A percentile compares a stretch with the other conserved stretches of the same genome.
These are phyloP conservation scores for Nyctereutes procyonoides DNA, from an alignment of 2,113 vertebrate genomes.

Conservation along the genomic window DNA sequence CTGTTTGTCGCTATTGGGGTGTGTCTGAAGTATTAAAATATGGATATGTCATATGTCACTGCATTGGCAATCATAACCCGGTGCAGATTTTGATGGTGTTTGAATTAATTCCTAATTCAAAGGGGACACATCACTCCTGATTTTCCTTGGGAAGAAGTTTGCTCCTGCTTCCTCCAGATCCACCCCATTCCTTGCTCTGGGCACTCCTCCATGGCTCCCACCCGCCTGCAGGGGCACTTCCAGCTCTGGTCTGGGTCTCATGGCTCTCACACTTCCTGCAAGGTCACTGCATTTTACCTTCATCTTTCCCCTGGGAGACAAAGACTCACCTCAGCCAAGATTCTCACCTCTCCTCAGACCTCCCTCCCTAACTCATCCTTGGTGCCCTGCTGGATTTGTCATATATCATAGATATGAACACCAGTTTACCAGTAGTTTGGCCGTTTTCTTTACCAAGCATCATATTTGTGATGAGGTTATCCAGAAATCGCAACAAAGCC, in stretches of 20 bases:
- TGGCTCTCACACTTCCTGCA: neutral
- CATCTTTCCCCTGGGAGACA: neutral
- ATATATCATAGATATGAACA: neutral
- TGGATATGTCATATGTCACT: neutral
- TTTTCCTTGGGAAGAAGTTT: neutral
- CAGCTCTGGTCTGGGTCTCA: neutral
- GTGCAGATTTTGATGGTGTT: neutral
- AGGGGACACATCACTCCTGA: neutral
- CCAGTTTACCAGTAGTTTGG: neutral
- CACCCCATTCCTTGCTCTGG: neutral
- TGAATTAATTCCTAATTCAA: constrained; percentile 47
- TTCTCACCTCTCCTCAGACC: neutral
- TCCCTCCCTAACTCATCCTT: neutral
- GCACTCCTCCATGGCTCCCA: neutral
- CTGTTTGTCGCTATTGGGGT: neutral
- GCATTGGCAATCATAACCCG: neutral
- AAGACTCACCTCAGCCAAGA: neutral
- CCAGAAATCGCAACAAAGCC: neutral
- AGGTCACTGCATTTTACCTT: neutral
- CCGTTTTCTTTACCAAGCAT: neutral
- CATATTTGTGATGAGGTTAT: neutral
- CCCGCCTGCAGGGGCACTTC: neutral
- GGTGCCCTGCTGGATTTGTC: neutral
- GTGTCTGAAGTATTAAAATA: neutral
- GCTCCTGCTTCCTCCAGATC: neutral